phyloP scores from a whole-genome alignment of 2,797 vertebrate species.

The Lagorchestes hirsutus region DNA sequence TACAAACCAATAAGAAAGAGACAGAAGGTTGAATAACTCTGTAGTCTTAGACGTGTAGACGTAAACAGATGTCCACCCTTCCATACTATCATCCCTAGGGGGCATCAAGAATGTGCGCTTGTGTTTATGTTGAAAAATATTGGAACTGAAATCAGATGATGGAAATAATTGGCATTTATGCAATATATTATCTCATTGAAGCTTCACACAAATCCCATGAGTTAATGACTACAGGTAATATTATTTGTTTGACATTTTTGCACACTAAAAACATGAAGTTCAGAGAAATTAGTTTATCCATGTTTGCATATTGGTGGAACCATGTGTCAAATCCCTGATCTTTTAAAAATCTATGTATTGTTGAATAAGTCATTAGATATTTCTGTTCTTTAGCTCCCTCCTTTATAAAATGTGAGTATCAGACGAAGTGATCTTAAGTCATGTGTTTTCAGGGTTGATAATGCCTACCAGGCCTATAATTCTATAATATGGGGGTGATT shows the following conservation, averaged over 20 bases:
- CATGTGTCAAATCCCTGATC: neutral
- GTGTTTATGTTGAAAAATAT: neutral
- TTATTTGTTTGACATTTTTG: too few species aligned
- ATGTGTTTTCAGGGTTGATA: too few species aligned
- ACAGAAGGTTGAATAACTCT: neutral
- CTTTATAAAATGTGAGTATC: neutral
- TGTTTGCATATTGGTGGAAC: neutral
- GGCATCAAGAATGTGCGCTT: neutral
- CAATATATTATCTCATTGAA: too few species aligned
- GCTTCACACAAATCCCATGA: too few species aligned
- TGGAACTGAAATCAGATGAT: neutral
- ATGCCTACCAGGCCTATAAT: neutral
- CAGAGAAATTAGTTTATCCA: neutral
- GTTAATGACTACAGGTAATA: too few species aligned
- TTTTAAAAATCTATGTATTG: neutral
- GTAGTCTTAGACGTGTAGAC: neutral
- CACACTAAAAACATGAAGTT: neutral
- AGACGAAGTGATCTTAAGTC: neutral
- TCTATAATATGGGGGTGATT: neutral
- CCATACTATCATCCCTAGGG: neutral
- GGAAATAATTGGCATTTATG: neutral
- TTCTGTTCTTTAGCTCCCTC: neutral
- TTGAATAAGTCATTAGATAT: neutral
- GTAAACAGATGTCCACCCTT: neutral
- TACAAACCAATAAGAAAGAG: neutral